phyloP scores from a whole-genome alignment of 2,797 vertebrate species.

The Mastacembelus armatus region DNA sequence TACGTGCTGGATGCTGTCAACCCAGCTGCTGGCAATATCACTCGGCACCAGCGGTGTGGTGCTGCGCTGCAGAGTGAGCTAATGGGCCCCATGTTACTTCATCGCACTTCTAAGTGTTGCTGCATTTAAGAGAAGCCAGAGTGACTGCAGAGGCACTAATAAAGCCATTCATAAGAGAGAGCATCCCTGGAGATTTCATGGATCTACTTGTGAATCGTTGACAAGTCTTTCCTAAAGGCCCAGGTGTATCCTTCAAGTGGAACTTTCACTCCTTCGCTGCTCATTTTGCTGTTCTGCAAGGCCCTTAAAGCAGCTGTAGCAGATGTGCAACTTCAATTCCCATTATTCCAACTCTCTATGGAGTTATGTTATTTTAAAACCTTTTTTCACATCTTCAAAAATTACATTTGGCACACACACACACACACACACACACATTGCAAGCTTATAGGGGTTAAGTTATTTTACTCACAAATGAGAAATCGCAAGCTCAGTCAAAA shows the following conservation, averaged over 20 bases:
- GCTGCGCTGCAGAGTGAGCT: constrained; percentile 77
- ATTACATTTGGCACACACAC: no score
- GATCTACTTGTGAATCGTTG: constrained; percentile 64
- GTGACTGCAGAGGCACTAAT: constrained; percentile 83
- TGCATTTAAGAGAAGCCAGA: constrained; percentile 81
- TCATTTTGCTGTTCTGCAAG: constrained; percentile 27
- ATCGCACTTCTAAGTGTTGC: constrained; percentile 86
- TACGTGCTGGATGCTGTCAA: constrained; percentile 65
- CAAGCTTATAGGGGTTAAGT: neutral
- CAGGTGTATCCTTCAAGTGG: constrained; percentile 76
- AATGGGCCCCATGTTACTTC: constrained; percentile 86
- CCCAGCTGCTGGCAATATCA: constrained; percentile 86
- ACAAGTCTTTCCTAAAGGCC: constrained; percentile 71
- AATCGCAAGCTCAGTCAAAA: constrained; percentile 1
- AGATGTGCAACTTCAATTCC: constrained; percentile 23
- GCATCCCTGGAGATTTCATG: constrained; percentile 57
- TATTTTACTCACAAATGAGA: constrained; percentile 4
- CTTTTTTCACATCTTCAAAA: no score
- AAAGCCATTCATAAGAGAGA: constrained; percentile 77
- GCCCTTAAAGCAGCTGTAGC: constrained; percentile 23
- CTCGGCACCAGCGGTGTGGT: constrained; percentile 79
- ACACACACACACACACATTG: neutral
- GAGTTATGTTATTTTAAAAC: neutral
- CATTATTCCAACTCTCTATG: neutral
- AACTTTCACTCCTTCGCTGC: constrained; percentile 53